Percentiles rank a stretch among this genome's conserved stretches.
Conservation (phyloP, 2,888 invertebrate species). For the Caradrina kadenii region DNA sequence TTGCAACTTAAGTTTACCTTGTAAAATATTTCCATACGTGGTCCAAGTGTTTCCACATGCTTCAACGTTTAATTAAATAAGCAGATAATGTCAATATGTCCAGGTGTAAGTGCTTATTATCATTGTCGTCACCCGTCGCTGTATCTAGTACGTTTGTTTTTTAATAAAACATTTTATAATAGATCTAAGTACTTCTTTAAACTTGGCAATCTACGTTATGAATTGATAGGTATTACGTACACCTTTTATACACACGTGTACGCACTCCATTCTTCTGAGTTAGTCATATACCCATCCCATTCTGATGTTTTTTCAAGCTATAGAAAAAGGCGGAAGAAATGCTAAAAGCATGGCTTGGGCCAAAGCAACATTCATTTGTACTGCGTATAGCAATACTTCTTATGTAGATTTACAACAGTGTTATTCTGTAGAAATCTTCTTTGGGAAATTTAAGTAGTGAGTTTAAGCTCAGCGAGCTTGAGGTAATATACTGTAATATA, state of each 20-base stretch:
- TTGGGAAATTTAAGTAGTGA: no score
- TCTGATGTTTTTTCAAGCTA: no score
- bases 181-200: neutral
- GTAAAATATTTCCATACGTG: slow-evolving; percentile 19
- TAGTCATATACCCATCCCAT: neutral
- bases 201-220: neutral
- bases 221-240: neutral
- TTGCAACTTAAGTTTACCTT: slow-evolving; percentile 11
- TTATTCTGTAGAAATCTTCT: no score
- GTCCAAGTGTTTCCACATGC: slow-evolving; percentile 17
- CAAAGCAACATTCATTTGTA: no score
- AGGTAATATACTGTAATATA: no score
- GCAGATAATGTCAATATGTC: slow-evolving; percentile 29
- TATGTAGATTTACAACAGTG: no score
- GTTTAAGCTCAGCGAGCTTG: no score
- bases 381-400: no score
- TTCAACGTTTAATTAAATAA: slow-evolving; percentile 15
- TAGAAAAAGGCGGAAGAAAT: no score
- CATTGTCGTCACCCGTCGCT: neutral
- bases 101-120: slow-evolving; percentile 24
- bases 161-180: slow-evolving; percentile 2
- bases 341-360: no score
- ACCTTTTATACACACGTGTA: neutral
- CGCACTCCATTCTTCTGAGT: neutral
- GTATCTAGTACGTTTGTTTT: slow-evolving; percentile 16